Base-by-base conservation (phyloP, 2,797 vertebrate species). In the Mus caroli region DNA sequence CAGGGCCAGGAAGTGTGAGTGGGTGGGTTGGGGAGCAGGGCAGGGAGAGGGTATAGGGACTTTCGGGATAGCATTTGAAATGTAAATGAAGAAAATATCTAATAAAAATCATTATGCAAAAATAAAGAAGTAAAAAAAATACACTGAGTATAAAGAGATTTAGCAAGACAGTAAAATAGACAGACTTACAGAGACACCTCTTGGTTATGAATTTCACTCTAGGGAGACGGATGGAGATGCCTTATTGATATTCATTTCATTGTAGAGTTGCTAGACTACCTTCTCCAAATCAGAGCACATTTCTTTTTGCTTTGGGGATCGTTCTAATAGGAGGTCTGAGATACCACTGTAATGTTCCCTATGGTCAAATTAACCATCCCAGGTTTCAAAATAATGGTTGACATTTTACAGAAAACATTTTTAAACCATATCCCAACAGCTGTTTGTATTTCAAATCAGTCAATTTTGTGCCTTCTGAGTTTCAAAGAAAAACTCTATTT, bases 401-500 rank as follows among this genome's bases (percentile, higher is more conserved):
- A 85, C 6, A 77, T 90, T 88, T 94, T 56, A 87, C 13, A 85
- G 40, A 96, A 20, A 54, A 10, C 34, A 58, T 62, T 88, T 75
- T 31, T 3, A 69, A 89, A 96, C 80, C 17, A 67, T 67, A 95
- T 7, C 22, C 10, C 31, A 71, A 40, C 17, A 77, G 20, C 67
- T 92, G 22, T 40, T 75, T 90, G 12, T 52, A 92, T 89, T 92
- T 69, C 22, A 91, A 94, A 64, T 64, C 78, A 37, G 31, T 92
- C 58, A 46, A 83, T 95, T 84, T 83, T 76, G 73, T 94, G 54
- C 11, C 28, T 91, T 52, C 58, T 19, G 11, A 67, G 73, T 92
- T 90, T 95, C 24, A 95, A 90, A 37, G 37, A 62, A 93, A 96
- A 67, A 19, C 3, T 40, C 15, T 90, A 84, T 52, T 67, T 50